phyloP scores from a whole-genome alignment of 2,888 invertebrate species.

The Brenthis hecate region DNA sequence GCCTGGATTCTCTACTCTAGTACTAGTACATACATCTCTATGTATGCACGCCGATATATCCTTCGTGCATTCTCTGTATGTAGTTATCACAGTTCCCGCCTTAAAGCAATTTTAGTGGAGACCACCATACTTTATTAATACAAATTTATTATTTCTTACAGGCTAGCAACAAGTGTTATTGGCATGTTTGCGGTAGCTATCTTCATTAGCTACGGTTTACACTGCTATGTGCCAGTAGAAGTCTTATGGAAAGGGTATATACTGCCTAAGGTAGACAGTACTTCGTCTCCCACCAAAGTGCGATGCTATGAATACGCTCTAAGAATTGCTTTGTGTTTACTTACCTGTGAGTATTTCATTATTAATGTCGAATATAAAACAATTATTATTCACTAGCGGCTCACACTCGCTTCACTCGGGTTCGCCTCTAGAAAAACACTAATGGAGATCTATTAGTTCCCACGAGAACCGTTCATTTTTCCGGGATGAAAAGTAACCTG shows the following conservation, averaged over 20 bases:
- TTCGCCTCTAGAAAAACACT: too few relatives aligned
- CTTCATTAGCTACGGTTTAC: slow-evolving; percentile 95
- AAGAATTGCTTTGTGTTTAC: slow-evolving; percentile 87
- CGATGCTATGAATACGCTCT: slow-evolving; percentile 87
- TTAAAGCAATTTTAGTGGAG: too few relatives aligned
- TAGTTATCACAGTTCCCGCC: too few relatives aligned
- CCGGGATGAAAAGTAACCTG: too few relatives aligned
- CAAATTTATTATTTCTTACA: slow-evolving; percentile 52
- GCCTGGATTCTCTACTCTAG: too few relatives aligned
- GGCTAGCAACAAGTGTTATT: slow-evolving; percentile 86
- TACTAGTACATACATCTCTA: too few relatives aligned
- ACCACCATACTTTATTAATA: neutral
- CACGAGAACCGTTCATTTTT: too few relatives aligned
- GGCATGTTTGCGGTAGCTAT: slow-evolving; percentile 89
- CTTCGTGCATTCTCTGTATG: too few relatives aligned
- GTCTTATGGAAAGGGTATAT: slow-evolving; percentile 92
- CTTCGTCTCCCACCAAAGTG: slow-evolving; percentile 55
- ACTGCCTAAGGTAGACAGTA: slow-evolving; percentile 63
- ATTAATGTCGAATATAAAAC: neutral
- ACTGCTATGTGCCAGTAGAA: slow-evolving; percentile 97
- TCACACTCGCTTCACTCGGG: too few relatives aligned
- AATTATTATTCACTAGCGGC: neutral
- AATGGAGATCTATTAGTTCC: too few relatives aligned
- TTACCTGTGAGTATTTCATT: slow-evolving; percentile 88
- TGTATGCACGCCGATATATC: too few relatives aligned